phyloP scores from a whole-genome alignment of 53 echinoderm and acorn worm species.

The Holothuria leucospilota region DNA sequence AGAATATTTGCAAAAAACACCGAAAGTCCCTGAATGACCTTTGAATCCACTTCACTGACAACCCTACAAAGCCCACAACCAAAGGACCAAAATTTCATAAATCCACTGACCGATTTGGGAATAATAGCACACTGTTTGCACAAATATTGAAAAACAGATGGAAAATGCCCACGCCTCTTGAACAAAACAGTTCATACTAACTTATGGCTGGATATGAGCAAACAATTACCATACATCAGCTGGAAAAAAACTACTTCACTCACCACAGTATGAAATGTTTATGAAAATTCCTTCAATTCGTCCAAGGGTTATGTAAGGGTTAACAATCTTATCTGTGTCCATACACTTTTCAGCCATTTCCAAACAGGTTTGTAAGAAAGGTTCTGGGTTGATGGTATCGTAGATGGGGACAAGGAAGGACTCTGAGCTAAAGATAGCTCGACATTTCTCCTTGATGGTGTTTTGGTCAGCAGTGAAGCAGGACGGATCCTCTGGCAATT shows the following conservation, averaged over 20 bases:
- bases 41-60: too few relatives aligned
- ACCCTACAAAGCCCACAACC: too few relatives aligned
- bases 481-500: not conserved
- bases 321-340: slow-evolving; percentile 52
- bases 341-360: slow-evolving; percentile 52
- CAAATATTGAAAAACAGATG: too few relatives aligned
- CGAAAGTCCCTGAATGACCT: too few relatives aligned
- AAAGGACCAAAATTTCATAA: too few relatives aligned
- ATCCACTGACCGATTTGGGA: too few relatives aligned
- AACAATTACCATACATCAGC: not conserved
- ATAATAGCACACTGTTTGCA: too few relatives aligned
- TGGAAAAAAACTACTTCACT: too few relatives aligned
- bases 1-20: too few relatives aligned
- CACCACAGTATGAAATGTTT: slow-evolving; percentile 61
- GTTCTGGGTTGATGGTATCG: slow-evolving; percentile 62
- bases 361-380: slow-evolving; percentile 72
- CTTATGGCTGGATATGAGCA: not conserved
- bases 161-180: not conserved
- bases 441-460: slow-evolving; percentile 48
- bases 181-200: not conserved
- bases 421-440: slow-evolving; percentile 47
- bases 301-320: slow-evolving; percentile 71
- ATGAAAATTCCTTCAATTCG: slow-evolving; percentile 62
- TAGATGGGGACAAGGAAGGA: slow-evolving; percentile 65
- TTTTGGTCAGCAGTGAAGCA: slow-evolving; percentile 22